Percentiles rank a stretch among this genome's conserved stretches.
Evolutionary conservation across 2,113 vertebrate genomes (phyloP).

Genomic region (Tragelaphus scriptus): DNA sequence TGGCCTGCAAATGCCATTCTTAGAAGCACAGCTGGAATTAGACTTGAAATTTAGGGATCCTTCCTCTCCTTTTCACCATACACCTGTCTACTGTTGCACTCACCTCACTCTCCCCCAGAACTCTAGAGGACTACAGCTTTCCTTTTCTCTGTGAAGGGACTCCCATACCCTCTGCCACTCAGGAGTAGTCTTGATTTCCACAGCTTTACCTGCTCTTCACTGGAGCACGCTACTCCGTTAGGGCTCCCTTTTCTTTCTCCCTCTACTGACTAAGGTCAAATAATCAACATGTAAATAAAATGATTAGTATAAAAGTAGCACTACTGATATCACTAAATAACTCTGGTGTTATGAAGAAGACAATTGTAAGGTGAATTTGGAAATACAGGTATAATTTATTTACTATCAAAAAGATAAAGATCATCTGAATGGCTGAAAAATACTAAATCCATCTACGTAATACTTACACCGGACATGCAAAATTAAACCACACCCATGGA

Average conservation of each 20-base stretch:
- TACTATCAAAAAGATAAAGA: not conserved
- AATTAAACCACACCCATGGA: not conserved
- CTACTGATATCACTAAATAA: not conserved
- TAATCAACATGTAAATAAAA: not conserved
- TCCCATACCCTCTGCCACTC: not conserved
- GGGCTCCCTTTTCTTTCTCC: not conserved
- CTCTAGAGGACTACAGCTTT: not conserved
- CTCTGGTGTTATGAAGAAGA: not conserved
- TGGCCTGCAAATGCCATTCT: not conserved
- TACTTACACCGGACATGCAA: not conserved
- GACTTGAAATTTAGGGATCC: not conserved
- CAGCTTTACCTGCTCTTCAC: not conserved
- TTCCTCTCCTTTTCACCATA: not conserved
- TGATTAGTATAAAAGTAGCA: not conserved
- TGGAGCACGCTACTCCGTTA: not conserved
- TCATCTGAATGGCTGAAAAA: not conserved
- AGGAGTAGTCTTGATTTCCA: not conserved
- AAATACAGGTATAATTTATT: not conserved
- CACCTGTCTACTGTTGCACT: not conserved
- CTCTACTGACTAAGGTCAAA: not conserved
- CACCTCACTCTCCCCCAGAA: not conserved
- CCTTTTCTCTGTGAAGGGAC: not conserved
- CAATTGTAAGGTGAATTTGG: not conserved
- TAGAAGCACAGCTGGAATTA: not conserved
- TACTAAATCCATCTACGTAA: not conserved